Evolutionary conservation across 1,140 invertebrate genomes (phyloP).

Genomic region (Sminthurides bifidus): DNA sequence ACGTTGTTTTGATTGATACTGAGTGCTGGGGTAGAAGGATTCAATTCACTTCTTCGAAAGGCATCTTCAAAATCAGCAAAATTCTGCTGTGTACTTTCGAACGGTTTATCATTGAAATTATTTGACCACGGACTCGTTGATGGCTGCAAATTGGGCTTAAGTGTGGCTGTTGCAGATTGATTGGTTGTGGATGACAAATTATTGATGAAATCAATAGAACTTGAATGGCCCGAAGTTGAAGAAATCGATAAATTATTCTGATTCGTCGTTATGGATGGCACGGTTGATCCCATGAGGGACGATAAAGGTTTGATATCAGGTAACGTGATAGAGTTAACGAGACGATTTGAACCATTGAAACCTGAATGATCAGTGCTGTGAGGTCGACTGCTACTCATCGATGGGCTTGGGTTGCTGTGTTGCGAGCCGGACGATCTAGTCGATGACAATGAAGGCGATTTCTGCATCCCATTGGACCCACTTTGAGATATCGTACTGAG

Average conservation of each 20-base stretch:
- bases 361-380: neutral
- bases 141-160: too few species aligned
- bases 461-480: slow-evolving; percentile 13
- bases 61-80: slow-evolving; percentile 36
- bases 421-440: slow-evolving; percentile 10
- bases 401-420: slow-evolving; percentile 29
- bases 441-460: slow-evolving; percentile 28
- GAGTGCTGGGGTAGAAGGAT: too few species aligned
- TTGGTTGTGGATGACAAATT: slow-evolving; percentile 24
- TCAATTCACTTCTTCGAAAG: slow-evolving; percentile 17
- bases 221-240: neutral
- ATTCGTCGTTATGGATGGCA: slow-evolving; percentile 1
- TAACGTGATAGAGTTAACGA: slow-evolving; percentile 27
- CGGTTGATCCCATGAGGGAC: slow-evolving; percentile 17
- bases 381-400: slow-evolving; percentile 3
- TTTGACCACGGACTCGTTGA: too few species aligned
- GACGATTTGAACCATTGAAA: too few species aligned
- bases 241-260: neutral
- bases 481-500: neutral
- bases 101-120: slow-evolving; percentile 20
- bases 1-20: too few species aligned
- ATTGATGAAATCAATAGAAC: slow-evolving; percentile 28
- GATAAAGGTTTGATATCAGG: slow-evolving; percentile 29
- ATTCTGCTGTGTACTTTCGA: slow-evolving; percentile 28
- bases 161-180: too few species aligned